Evolutionary conservation across 2,888 invertebrate genomes (phyloP), one percentile per base, ranked within the genome.

Genomic region (Caenorhabditis sinica): DNA sequence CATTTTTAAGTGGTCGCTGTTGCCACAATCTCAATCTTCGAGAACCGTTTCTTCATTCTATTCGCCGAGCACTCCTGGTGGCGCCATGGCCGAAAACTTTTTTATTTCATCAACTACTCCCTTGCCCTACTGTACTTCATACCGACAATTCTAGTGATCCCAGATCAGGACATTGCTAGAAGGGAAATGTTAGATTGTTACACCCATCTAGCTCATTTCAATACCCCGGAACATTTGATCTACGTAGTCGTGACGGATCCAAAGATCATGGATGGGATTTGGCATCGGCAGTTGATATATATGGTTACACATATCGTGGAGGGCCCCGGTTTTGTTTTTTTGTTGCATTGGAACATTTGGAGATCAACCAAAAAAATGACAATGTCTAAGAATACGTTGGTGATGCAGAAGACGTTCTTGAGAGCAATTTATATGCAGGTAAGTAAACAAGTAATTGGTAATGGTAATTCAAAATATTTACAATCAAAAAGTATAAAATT

Each of bases 1-100:
- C n/a, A n/a, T 8, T 63, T 65, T 45, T 66, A 28, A 66, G 66
- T 66, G 6, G 49, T 49, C 49, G 5, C 28, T 11, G n/a, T 66
- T 0, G 11, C 66, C 9, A 49, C 30, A 1, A 11, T 8, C 4
- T 5, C 66, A 5, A 66, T 66, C 30, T 66, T 66, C 49, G 66
- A 66, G 13, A 66, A 49, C 13, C 66, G 66, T 2, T 66, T 66
- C 20, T 66, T 30, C n/a, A 30, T 66, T 15, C 45, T 66, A 8
- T 66, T 66, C 20, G 66, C 66, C 9, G 66, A 66, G 13, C n/a
- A 49, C 2, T 11, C 66, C 4, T 66, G 49, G 49, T 66, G 66
- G 66, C n/a, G 66, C 6, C 15, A 15, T 11, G 66, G 30, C n/a
- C 49, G 66, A 1, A 25, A 49, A 25, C 20, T 30, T 9, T 49